A percentile compares a stretch with the other conserved stretches of the same genome.
Conservation (phyloP, 2,888 invertebrate genomes). For the Acanthopleura granulata region DNA sequence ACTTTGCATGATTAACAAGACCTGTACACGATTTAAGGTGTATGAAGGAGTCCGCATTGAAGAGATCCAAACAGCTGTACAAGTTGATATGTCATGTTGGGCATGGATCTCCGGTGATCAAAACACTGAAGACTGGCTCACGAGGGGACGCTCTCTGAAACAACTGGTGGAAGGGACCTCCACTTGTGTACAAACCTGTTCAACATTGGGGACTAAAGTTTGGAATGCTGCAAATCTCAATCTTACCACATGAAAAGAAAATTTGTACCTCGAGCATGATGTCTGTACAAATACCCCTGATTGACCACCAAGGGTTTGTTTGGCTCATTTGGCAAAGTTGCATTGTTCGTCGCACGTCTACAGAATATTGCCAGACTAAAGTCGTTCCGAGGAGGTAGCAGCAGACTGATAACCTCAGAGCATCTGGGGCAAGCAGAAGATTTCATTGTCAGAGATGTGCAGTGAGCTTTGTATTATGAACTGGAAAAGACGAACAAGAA, state of each 20-base stretch:
- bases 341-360: not conserved
- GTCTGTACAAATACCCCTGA: not conserved
- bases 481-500: not conserved
- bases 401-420: not conserved
- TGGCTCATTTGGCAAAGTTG: not conserved
- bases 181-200: not conserved
- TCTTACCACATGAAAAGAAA: not conserved
- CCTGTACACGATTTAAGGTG: conserved; percentile 14
- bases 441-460: conserved; percentile 11
- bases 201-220: not conserved
- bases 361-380: not conserved
- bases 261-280: not conserved
- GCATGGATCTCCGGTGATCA: conserved; percentile 18
- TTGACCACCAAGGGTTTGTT: conserved; percentile 3
- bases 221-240: not conserved
- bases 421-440: conserved; percentile 13
- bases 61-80: conserved; percentile 19
- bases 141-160: not conserved
- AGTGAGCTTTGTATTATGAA: not conserved
- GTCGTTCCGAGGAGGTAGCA: not conserved
- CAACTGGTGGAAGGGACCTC: conserved; percentile 5
- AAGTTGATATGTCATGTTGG: conserved; percentile 16
- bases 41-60: conserved; percentile 21
- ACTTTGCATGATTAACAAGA: conserved; percentile 14
- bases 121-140: conserved; percentile 13